Percentiles rank a stretch among this genome's conserved stretches.
phyloP scores from a whole-genome alignment of 1,140 invertebrate genomes.

The Papilio machaon region DNA sequence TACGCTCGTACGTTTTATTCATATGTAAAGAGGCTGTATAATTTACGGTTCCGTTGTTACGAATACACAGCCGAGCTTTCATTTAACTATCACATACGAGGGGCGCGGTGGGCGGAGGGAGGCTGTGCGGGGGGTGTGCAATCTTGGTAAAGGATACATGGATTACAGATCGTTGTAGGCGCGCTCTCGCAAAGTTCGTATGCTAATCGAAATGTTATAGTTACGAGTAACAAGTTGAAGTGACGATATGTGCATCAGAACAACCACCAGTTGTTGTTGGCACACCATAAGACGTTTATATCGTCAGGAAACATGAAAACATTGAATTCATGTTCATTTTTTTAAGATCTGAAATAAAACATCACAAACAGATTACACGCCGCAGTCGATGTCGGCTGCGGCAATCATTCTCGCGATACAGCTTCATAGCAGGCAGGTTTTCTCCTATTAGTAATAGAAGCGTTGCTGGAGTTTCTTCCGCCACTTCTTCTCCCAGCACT shows the following conservation, averaged over 20 bases:
- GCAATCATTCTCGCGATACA: no score
- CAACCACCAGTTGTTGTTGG: no score
- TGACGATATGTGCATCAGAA: background rate
- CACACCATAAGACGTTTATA: background rate
- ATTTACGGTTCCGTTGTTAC: conserved; percentile 29
- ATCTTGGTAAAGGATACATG: conserved; percentile 26
- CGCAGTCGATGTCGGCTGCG: no score
- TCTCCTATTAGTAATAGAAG: no score
- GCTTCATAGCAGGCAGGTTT: no score
- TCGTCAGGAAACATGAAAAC: background rate
- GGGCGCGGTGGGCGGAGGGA: background rate
- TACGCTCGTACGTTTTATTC: background rate
- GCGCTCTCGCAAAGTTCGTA: background rate
- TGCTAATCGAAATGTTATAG: background rate
- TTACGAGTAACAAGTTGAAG: background rate
- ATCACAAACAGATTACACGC: no score
- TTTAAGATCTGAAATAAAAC: no score
- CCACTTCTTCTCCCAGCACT: no score
- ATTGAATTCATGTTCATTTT: no score
- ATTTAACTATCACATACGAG: conserved; percentile 17
- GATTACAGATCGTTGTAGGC: background rate
- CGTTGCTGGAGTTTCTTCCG: no score
- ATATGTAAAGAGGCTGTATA: conserved; percentile 27
- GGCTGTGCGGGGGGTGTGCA: background rate
- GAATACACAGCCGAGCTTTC: conserved; percentile 25